Evolutionary conservation across 2,113 vertebrate species (phyloP), one percentile per base, ranked within the genome.

Genomic region (Stictonetta naevosa): DNA sequence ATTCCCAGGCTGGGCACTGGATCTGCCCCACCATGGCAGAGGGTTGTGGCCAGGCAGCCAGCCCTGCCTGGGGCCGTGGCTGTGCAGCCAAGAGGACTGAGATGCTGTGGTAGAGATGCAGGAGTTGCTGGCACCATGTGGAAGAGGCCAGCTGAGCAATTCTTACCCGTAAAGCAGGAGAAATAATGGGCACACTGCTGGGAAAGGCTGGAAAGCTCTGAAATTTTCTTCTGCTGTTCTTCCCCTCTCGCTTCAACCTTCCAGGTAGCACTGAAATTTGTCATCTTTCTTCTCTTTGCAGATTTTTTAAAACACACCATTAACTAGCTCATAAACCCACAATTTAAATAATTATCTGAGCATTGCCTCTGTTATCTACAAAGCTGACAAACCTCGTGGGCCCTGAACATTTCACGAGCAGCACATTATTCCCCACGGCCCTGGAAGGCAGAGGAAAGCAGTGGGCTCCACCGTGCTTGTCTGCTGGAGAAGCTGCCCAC

Each of bases 341-440:
- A n/a, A 86, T 95, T 95, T 84, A 22, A 79, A 48, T 79, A 82
- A 95, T 92, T 64, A 56, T 42, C 18, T 1, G 93, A 89, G 77
- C 64, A 8, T 25, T 82, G 46, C 46, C 60, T 81, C 81, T 44
- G 86, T 22, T 87, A 31, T 26, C 73, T 81, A 25, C 66, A 66
- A n/a, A 55, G 71, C 80, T 84, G 93, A 66, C 85, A 95, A 94
- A 76, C 46, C 90, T 42, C 83, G 16, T 18, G 90, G 85, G 94
- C 50, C 66, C 77, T 72, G 67, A 86, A n/a, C 2, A 0, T 34
- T 93, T 52, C 69, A 33, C 0, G 42, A 90, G 62, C 50, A 2
- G 48, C 0, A 22, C 62, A 14, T 23, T 4, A 44, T 40, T 88
- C 88, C 93, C 94, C 67, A 53, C 11, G 52, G 67, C 46, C 68